phyloP scores from a whole-genome alignment of 2,113 vertebrate species.

The Empidonax traillii region DNA sequence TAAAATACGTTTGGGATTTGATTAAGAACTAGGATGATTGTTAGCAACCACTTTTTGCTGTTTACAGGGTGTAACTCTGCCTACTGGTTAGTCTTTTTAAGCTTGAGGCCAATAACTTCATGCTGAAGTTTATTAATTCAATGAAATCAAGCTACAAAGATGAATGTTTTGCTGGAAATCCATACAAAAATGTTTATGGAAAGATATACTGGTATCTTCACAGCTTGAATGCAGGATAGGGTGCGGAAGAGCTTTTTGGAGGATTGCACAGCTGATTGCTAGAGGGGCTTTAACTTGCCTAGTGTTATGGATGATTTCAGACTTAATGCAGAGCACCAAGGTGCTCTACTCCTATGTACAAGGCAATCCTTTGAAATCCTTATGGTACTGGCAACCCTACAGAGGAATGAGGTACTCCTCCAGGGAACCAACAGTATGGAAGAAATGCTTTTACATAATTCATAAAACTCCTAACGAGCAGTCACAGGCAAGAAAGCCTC shows the following conservation, averaged over 20 bases:
- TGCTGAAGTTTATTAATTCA: neutral
- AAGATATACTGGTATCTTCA: neutral
- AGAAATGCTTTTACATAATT: neutral
- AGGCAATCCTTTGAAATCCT: neutral
- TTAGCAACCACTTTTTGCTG: neutral
- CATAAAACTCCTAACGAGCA: neutral
- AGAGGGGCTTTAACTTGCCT: neutral
- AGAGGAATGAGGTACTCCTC: neutral
- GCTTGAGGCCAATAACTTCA: neutral
- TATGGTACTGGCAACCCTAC: neutral
- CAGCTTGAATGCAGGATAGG: neutral
- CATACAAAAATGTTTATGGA: neutral
- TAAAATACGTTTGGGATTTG: neutral
- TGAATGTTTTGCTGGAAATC: neutral
- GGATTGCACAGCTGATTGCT: rapidly evolving
- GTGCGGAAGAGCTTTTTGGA: neutral
- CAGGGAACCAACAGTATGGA: neutral
- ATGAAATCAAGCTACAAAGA: neutral
- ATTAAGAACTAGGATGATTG: neutral
- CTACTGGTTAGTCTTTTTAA: neutral
- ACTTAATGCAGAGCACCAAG: neutral
- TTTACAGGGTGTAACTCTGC: neutral
- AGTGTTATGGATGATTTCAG: neutral
- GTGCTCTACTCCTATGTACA: rapidly evolving
- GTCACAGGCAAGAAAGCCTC: neutral